These are phyloP conservation scores for Andrena trimmerana DNA, from an alignment of 2,888 invertebrate genomes.

Conservation along the genomic window DNA sequence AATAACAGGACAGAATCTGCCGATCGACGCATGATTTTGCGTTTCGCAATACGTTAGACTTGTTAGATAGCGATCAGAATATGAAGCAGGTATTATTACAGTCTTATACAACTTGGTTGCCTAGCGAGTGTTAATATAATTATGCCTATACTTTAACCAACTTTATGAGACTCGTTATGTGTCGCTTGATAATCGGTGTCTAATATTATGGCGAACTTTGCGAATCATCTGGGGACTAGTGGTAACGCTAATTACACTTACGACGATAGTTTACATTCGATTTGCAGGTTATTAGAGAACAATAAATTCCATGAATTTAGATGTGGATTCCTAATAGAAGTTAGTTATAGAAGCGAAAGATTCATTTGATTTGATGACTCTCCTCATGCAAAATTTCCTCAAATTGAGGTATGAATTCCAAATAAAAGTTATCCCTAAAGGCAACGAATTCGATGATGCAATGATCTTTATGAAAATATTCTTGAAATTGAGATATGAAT, in stretches of 20 bases:
- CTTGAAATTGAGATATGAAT: no score
- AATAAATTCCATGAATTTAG: no score
- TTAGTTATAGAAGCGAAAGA: no score
- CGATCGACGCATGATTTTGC: neutral
- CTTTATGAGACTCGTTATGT: neutral
- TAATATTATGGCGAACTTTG: constrained; percentile 11
- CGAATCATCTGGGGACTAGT: neutral
- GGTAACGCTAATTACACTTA: constrained; percentile 16
- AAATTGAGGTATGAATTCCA: no score
- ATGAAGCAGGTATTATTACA: constrained; percentile 23
- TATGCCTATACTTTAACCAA: neutral
- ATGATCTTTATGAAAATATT: no score
- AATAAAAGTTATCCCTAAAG: no score
- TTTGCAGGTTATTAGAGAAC: no score
- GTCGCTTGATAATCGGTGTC: neutral
- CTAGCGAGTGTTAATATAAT: constrained; percentile 42
- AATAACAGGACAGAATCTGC: neutral
- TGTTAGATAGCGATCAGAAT: neutral
- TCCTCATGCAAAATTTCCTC: no score
- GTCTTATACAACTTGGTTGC: constrained; percentile 30
- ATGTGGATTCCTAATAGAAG: no score
- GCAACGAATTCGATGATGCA: no score
- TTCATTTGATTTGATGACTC: no score
- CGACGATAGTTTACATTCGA: neutral
- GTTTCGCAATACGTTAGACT: neutral